A percentile compares a stretch with the other conserved stretches of the same genome.
phyloP scores from a whole-genome alignment of 2,113 vertebrate genomes.

The Centropus unirufus region DNA sequence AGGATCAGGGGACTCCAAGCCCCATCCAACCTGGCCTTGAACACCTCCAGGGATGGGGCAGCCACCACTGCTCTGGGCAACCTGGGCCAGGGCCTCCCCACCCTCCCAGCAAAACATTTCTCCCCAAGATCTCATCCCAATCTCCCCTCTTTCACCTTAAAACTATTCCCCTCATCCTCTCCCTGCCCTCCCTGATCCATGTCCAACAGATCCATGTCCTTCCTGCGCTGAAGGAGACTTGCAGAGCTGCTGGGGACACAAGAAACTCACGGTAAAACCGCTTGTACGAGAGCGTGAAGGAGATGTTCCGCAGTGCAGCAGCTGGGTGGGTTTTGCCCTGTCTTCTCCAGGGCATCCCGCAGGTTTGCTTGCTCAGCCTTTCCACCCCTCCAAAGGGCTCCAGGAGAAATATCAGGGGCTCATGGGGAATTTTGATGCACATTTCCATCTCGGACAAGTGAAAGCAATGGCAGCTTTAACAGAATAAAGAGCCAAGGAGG shows the following conservation, averaged over 20 bases:
- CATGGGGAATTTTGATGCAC: background rate
- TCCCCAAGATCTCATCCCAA: too few relatives aligned
- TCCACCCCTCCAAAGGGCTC: background rate
- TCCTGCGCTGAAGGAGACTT: too few relatives aligned
- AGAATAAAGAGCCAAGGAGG: background rate
- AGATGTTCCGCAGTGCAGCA: accelerated
- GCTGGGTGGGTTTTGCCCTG: accelerated
- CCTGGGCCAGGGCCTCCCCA: too few relatives aligned
- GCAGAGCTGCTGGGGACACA: background rate
- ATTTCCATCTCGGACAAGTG: background rate
- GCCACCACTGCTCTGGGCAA: too few relatives aligned
- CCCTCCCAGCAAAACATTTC: too few relatives aligned
- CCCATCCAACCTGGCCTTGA: too few relatives aligned
- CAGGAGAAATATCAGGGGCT: background rate
- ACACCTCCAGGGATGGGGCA: too few relatives aligned
- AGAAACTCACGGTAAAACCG: background rate
- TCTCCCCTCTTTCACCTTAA: too few relatives aligned
- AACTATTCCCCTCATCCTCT: too few relatives aligned
- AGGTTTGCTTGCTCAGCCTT: background rate
- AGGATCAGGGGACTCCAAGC: too few relatives aligned
- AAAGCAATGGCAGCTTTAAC: background rate
- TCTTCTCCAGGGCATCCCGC: background rate
- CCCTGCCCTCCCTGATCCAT: too few relatives aligned
- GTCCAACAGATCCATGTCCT: too few relatives aligned
- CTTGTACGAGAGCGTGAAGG: background rate